phyloP scores from a whole-genome alignment of 2,113 vertebrate species.

The Colinus virginianus region DNA sequence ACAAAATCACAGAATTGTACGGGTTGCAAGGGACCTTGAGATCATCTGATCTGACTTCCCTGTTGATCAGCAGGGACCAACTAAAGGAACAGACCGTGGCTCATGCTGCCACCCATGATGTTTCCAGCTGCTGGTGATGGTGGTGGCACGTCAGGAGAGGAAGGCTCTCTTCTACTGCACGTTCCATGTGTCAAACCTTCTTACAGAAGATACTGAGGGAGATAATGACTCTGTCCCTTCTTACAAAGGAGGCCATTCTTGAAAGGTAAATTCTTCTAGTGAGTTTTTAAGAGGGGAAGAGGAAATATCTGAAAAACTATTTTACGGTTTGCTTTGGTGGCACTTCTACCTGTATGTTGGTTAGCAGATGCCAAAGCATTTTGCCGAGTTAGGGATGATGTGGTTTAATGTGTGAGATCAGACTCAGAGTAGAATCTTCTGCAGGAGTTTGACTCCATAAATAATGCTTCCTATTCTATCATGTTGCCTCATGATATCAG shows the following conservation, averaged over 20 bases:
- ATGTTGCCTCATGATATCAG: too few relatives aligned
- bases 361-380: rapidly evolving
- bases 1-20: too few relatives aligned
- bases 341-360: background rate
- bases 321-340: background rate
- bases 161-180: background rate
- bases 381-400: background rate
- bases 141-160: background rate
- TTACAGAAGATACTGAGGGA: background rate
- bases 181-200: background rate
- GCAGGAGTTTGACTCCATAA: background rate
- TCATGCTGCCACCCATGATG: background rate
- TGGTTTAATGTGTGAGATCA: background rate
- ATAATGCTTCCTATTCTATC: too few relatives aligned
- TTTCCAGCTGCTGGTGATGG: background rate
- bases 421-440: background rate
- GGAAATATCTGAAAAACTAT: background rate
- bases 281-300: background rate
- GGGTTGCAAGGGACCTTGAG: too few relatives aligned
- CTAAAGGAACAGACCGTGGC: rapidly evolving
- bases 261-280: background rate
- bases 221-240: rapidly evolving
- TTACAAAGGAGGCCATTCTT: rapidly evolving
- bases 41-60: too few relatives aligned
- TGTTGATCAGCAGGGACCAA: rapidly evolving